Evolutionary conservation across 2,888 invertebrate species (phyloP).

Genomic region (Synanthedon tipuliformis): DNA sequence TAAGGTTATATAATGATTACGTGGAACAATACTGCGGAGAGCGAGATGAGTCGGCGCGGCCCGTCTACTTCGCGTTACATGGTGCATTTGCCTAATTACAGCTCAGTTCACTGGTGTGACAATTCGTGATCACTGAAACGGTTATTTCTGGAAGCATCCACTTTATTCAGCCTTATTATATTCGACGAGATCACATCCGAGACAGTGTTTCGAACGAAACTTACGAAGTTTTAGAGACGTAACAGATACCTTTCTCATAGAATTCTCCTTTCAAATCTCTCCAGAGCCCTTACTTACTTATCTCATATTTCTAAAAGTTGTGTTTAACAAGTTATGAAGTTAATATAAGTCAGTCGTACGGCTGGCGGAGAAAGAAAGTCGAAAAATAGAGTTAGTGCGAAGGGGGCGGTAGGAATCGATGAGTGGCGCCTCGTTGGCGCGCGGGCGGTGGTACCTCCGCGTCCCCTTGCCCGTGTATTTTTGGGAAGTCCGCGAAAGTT

Average conservation of each 20-base stretch:
- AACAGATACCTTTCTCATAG: conserved; percentile 16
- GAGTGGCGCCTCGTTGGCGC: conserved; percentile 38
- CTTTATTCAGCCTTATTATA: conserved; percentile 29
- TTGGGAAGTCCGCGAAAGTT: conserved; percentile 25
- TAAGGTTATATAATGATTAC: conserved; percentile 65
- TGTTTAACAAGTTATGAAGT: conserved; percentile 60
- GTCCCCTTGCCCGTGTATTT: conserved; percentile 26
- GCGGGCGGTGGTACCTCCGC: conserved; percentile 12
- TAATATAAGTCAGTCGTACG: conserved; percentile 52
- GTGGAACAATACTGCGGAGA: conserved; percentile 48
- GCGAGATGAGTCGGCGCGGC: conserved; percentile 17
- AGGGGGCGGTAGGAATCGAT: conserved; percentile 38
- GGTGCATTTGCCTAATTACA: conserved; percentile 66
- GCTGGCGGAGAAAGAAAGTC: conserved; percentile 42
- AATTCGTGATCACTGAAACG: conserved; percentile 54
- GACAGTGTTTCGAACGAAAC: conserved; percentile 11
- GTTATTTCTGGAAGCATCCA: conserved; percentile 41
- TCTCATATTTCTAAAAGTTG: conserved; percentile 55
- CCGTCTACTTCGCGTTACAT: conserved; percentile 43
- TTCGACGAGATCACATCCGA: conserved; percentile 23
- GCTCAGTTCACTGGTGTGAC: conserved; percentile 54
- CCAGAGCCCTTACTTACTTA: conserved; percentile 38
- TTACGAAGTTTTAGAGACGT: not conserved
- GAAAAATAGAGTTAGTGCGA: conserved; percentile 49
- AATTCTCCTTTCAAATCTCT: conserved; percentile 35